These are phyloP conservation scores for Druceiella hillmani DNA, from an alignment of 2,888 invertebrate genomes.

Conservation along the genomic window DNA sequence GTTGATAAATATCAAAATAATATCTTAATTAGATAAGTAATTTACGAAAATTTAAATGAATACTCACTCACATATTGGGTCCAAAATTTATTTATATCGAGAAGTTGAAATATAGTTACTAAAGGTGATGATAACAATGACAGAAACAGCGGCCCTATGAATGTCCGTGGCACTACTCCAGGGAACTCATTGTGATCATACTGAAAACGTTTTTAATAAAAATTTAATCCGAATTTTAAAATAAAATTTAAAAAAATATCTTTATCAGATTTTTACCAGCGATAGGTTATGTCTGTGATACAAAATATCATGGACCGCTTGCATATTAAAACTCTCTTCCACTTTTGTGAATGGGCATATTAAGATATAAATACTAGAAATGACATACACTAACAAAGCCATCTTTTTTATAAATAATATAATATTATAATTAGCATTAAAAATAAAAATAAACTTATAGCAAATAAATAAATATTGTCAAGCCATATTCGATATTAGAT, in stretches of 20 bases:
- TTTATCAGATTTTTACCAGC: constrained; percentile 54
- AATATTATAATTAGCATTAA: too few relatives aligned
- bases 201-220: constrained; percentile 60
- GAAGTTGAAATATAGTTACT: constrained; percentile 58
- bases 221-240: too few relatives aligned
- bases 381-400: constrained; percentile 68
- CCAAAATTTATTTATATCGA: constrained; percentile 77
- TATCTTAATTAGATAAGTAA: too few relatives aligned
- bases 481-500: too few relatives aligned
- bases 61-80: constrained; percentile 81
- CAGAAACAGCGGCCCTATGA: constrained; percentile 84
- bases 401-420: constrained; percentile 42
- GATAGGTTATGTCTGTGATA: constrained; percentile 80
- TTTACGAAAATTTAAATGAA: constrained; percentile 10
- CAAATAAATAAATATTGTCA: too few relatives aligned
- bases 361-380: constrained; percentile 73
- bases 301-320: constrained; percentile 95
- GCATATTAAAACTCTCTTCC: constrained; percentile 98
- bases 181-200: constrained; percentile 98
- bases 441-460: too few relatives aligned
- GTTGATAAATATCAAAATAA: too few relatives aligned
- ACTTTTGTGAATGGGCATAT: constrained; percentile 97
- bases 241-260: neutral
- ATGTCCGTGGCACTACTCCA: constrained; percentile 95
- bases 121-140: constrained; percentile 74